Conservation (phyloP, 2,113 vertebrate genomes). For the Herpetotheres cachinnans region DNA sequence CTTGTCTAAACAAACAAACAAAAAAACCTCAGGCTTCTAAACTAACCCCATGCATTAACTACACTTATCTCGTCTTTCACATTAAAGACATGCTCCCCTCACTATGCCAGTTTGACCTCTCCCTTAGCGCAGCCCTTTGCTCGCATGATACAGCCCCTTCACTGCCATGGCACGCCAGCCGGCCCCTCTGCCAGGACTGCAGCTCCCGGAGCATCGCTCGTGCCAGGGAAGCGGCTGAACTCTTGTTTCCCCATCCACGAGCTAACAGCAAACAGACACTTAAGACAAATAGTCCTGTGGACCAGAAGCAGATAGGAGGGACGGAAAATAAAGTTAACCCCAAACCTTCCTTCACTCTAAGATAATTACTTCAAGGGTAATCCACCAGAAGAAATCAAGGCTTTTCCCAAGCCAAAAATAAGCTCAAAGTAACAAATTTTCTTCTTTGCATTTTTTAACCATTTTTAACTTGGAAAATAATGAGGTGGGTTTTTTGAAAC, state of each 20-base stretch:
- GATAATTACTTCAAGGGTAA: neutral
- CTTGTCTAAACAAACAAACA: neutral
- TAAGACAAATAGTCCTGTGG: neutral
- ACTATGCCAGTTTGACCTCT: fast-evolving
- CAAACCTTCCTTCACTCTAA: neutral
- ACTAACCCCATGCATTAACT: neutral
- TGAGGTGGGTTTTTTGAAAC: neutral
- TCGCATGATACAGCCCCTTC: neutral
- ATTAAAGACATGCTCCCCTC: neutral
- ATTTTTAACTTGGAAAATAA: neutral
- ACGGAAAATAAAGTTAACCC: neutral
- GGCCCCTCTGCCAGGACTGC: neutral
- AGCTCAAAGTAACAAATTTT: neutral
- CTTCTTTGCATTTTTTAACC: neutral
- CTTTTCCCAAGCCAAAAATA: neutral
- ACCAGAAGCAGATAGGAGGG: neutral
- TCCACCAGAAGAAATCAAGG: neutral
- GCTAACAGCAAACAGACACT: neutral
- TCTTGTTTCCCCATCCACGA: neutral
- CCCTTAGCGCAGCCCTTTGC: neutral
- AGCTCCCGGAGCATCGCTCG: fast-evolving
- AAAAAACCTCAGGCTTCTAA: neutral
- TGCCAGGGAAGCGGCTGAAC: neutral
- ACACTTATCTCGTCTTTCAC: neutral
- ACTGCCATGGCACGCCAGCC: fast-evolving